Evolutionary conservation across 2,888 invertebrate genomes (phyloP), one percentile per base, ranked within the genome.

Genomic region (Ophion ellenae): DNA sequence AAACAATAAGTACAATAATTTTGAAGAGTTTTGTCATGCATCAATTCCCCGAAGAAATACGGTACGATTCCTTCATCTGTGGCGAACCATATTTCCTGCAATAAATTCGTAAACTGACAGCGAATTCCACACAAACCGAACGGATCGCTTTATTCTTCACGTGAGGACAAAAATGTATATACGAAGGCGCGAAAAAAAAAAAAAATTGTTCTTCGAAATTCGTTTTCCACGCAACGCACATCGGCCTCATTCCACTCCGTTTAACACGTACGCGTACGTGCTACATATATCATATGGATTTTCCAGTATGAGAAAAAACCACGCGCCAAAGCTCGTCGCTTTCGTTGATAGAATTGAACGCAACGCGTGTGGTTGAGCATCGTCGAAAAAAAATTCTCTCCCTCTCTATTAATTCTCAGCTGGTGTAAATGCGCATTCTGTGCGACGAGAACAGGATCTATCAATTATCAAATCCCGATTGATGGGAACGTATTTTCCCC

Each of bases 241-340:
- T 69, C 73, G 80, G 11, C 84, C 83, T 83, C 79, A 74, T 84
- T 84, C 80, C 84, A 71, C 75, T 75, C 75, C 45, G 70, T 71
- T 75, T 66, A 57, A 28, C 64, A 74, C 73, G 53, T 28, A 20
- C 40, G 53, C 28, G 20, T 45, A 61, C 45, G 36, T 20, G 11
- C 70, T 59, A 28, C 74, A 10, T 47, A 32, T 57, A 36, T 70
- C 70, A 32, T 9, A 71, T 28, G 59, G 69, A 47, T 47, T 47
- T 47, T 80, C 11, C 47, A 70, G 64, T 20, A 14, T 53, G 66
- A 71, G 57, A 80, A 84, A 75, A 57, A 76, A 28, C 45, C 7
- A 63, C 63, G 32, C 64, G 70, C 57, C 63, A 11, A 73, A 78
- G 66, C 80, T 80, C 80, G 80, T 71, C 80, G 84, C 84, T 84